phyloP scores from a whole-genome alignment of 2,888 invertebrate genomes.

The Apoda limacodes region DNA sequence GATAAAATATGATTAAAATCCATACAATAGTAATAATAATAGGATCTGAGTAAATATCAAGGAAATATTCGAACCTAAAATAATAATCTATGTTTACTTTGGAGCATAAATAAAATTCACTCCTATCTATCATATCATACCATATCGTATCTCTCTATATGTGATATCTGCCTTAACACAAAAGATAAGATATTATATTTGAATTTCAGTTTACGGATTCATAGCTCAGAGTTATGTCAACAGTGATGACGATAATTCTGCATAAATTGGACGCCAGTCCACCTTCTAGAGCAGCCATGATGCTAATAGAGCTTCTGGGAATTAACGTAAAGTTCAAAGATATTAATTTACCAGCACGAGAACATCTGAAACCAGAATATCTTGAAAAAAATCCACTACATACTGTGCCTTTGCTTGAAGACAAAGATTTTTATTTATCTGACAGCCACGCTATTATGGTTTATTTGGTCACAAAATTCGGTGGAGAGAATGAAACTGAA shows the following conservation, averaged over 20 bases:
- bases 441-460: slow-evolving; percentile 37
- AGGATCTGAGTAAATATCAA: too few relatives aligned
- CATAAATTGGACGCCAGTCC: slow-evolving; percentile 28
- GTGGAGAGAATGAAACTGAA: slow-evolving; percentile 25
- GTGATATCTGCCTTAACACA: too few relatives aligned
- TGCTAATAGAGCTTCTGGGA: slow-evolving; percentile 28
- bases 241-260: slow-evolving; percentile 29
- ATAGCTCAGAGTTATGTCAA: too few relatives aligned
- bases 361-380: slow-evolving; percentile 26
- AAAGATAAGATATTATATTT: too few relatives aligned
- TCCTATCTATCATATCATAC: too few relatives aligned
- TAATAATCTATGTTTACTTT: too few relatives aligned
- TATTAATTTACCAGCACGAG: slow-evolving; percentile 21
- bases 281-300: slow-evolving; percentile 27
- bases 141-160: too few relatives aligned
- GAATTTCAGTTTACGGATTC: too few relatives aligned
- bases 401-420: slow-evolving; percentile 32
- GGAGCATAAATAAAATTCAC: too few relatives aligned
- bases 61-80: too few relatives aligned
- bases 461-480: slow-evolving; percentile 35
- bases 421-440: slow-evolving; percentile 28
- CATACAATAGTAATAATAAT: too few relatives aligned
- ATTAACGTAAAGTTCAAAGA: slow-evolving; percentile 24
- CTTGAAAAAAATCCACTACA: slow-evolving; percentile 32
- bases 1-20: too few relatives aligned